Evolutionary conservation across 2,888 invertebrate species (phyloP).

Genomic region (Morpho deidamia): DNA sequence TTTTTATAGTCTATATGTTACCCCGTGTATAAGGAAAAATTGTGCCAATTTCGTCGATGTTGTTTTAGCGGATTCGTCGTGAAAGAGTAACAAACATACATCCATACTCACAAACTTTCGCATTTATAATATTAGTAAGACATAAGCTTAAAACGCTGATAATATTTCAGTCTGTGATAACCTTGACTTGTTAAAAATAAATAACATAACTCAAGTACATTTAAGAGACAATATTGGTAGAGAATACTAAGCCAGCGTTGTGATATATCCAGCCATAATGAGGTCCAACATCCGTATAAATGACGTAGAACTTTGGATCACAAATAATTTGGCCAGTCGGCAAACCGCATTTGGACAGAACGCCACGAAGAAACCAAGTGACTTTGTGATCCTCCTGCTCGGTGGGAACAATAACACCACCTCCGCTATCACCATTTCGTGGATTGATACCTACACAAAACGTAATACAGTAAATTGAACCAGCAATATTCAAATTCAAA

Average conservation of each 20-base stretch:
- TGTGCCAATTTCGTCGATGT: no score
- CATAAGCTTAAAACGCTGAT: no score
- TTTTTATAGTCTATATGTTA: no score
- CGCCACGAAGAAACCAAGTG: slow-evolving; percentile 61
- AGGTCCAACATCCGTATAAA: slow-evolving; percentile 61
- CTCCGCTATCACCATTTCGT: slow-evolving; percentile 82
- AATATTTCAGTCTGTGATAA: no score
- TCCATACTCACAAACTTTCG: no score
- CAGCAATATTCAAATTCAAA: no score
- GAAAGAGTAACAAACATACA: no score
- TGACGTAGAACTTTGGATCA: slow-evolving; percentile 52
- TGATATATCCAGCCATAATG: slow-evolving; percentile 66
- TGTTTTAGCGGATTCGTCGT: no score
- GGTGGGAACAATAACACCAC: slow-evolving; percentile 72
- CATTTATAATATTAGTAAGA: no score
- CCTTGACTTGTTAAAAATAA: no score
- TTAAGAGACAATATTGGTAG: slow-evolving; percentile 31
- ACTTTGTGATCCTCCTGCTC: slow-evolving; percentile 52
- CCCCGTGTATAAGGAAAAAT: no score
- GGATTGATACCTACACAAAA: slow-evolving; percentile 67
- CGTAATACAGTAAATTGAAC: neutral
- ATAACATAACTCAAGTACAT: no score
- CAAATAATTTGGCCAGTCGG: slow-evolving; percentile 39
- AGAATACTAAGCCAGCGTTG: slow-evolving; percentile 48
- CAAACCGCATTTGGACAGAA: slow-evolving; percentile 39